Percentiles rank a stretch among this genome's conserved stretches.
Conservation (phyloP, 2,888 invertebrate species). For the Tinea trinotella region DNA sequence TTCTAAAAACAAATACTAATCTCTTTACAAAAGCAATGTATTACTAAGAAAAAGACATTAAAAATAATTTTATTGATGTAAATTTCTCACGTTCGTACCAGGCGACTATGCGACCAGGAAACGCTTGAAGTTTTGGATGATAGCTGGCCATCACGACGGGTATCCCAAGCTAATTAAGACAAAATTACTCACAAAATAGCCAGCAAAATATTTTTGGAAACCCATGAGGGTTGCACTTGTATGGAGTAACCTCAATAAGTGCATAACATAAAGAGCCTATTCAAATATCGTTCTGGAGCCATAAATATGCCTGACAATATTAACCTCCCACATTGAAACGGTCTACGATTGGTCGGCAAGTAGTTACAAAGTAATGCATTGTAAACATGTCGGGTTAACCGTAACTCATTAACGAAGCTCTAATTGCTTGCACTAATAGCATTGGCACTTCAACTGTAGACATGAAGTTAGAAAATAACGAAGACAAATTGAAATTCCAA, state of each 20-base stretch:
- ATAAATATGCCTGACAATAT: constrained; percentile 5
- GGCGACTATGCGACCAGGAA: no score
- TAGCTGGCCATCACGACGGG: no score
- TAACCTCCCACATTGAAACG: neutral
- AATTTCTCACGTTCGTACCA: constrained; percentile 9
- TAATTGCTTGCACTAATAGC: constrained; percentile 43
- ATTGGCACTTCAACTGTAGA: constrained; percentile 6
- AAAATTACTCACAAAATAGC: no score
- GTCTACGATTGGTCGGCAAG: neutral
- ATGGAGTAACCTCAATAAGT: constrained; percentile 1
- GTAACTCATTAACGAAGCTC: constrained; percentile 59
- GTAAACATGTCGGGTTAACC: constrained; percentile 6
- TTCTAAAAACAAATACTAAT: neutral
- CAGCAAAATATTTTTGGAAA: no score
- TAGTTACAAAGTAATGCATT: neutral
- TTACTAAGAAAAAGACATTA: constrained; percentile 1
- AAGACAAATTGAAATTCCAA: neutral
- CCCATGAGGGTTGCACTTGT: no score
- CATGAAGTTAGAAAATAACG: constrained; percentile 2
- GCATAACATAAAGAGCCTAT: constrained; percentile 5
- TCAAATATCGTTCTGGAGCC: constrained; percentile 7
- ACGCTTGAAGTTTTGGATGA: no score
- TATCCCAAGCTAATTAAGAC: no score
- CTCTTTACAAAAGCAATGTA: neutral
- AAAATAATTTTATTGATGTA: constrained; percentile 1